Evolutionary conservation across 2,113 vertebrate genomes (phyloP), one percentile per base, ranked within the genome.

Genomic region (Phoxinus phoxinus): DNA sequence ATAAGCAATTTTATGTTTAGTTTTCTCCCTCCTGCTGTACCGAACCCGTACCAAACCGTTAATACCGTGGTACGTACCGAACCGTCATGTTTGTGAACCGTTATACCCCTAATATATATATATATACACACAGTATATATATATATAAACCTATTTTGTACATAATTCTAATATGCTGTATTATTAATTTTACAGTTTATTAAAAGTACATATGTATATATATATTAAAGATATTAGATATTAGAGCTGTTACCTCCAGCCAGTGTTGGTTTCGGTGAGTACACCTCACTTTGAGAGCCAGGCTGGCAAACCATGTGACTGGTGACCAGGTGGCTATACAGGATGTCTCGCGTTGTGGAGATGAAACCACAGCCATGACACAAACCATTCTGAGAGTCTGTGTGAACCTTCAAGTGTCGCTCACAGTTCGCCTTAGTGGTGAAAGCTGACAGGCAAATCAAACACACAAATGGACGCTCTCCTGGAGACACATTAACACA

Each of bases 401-500:
- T 99, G 94, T 99, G 98, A 30, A 99, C 98, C 91, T 99, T 99
- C 23, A 99, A 96, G 91, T 99, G 98, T 7, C 98, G 96, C 92
- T 99, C 98, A 2, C 98, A 99, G 94, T 99, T 99, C 81, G 98
- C 98, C 92, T 99, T 99, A 0, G 98, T 99, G 93, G 98, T 99
- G 93, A 99, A 99, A 86, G 98, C 98, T 0, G 98, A 99, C 86
- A 98, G 94, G 92, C 98, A 99, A 94, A 99, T 97, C 88, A 99
- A 96, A 90, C 98, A 99, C 85, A 99, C 95, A 0, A 99, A 99
- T 0, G 98, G 98, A 83, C 98, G 96, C 91, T 99, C 98, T 84
- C 98, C 98, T 99, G 93, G 44, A 74, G 21, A 80, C 44, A 85
- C 72, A 83, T 37, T 46, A 77, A 81, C 30, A 77, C 17, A 74